Percentiles rank a stretch among this genome's conserved stretches.
Evolutionary conservation across 2,888 invertebrate species (phyloP).

Genomic region (Priocnemis perturbator): DNA sequence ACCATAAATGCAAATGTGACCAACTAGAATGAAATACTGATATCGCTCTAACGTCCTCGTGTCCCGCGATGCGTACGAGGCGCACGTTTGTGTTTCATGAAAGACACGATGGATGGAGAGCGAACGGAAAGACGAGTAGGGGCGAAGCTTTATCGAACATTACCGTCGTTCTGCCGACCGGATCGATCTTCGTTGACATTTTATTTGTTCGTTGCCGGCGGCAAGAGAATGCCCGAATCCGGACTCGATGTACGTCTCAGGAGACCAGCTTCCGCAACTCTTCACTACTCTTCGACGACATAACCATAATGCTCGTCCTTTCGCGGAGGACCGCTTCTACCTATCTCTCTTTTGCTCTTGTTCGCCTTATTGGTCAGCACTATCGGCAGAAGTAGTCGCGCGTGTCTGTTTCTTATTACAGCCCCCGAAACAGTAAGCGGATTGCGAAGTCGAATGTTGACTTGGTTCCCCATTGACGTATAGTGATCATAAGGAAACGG

Average conservation of each 20-base stretch:
- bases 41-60: too few relatives aligned
- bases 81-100: too few relatives aligned
- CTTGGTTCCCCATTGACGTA: slow-evolving; percentile 41
- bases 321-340: slow-evolving; percentile 17
- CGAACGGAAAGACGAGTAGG: too few relatives aligned
- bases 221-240: slow-evolving; percentile 32
- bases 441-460: slow-evolving; percentile 54
- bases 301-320: slow-evolving; percentile 41
- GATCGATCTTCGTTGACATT: slow-evolving; percentile 50
- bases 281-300: background rate
- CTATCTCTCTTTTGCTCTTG: background rate
- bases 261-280: background rate
- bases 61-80: too few relatives aligned
- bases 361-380: slow-evolving; percentile 12
- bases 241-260: slow-evolving; percentile 21
- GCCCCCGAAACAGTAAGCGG: slow-evolving; percentile 36
- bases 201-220: slow-evolving; percentile 44
- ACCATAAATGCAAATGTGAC: background rate
- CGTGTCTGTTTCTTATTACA: slow-evolving; percentile 40
- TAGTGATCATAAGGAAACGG: slow-evolving; percentile 49
- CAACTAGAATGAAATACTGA: background rate
- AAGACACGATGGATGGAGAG: too few relatives aligned
- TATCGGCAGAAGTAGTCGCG: slow-evolving; percentile 26
- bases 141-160: background rate
- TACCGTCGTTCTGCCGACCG: slow-evolving; percentile 30